Evolutionary conservation across 2,888 invertebrate species (phyloP), one percentile per base, ranked within the genome.

Genomic region (Pinctada fucata): DNA sequence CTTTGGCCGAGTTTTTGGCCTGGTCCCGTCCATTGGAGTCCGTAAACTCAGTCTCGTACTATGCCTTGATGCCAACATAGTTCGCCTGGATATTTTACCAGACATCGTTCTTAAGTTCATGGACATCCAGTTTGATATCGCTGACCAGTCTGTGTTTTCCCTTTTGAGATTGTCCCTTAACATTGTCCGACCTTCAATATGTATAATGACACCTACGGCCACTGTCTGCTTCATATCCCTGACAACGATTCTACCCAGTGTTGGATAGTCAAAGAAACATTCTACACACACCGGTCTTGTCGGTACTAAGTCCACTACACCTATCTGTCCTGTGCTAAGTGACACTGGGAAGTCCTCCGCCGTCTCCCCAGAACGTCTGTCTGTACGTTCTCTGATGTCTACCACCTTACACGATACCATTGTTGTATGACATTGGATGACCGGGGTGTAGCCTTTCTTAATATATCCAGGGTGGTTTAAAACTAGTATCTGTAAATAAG

Each of bases 361-460:
- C 81, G 89, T 90, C 85, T 93, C 93, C 92, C 99, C 99, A 85
- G 98, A 96, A 96, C 99, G 98, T 94, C 98, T 97, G 94, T 99
- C 98, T 88, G 97, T 96, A 94, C 98, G 98, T 93, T 98, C 97
- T 94, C 97, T 97, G 93, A 99, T 97, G 94, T 99, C 98, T 76
- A 96, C 95, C 94, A 99, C 99, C 94, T 98, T 99, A 95, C 99
- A 99, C 91, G 99, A 99, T 94, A 99, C 99, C 94, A 99, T 99
- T 91, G 99, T 98, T 82, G 99, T 99, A 96, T 99, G 99, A 93
- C 99, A 99, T 96, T 99, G 99, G 93, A 99, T 95, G 89, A 99
- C 99, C 83, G 99, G 99, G 85, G 98, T 97, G 94, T 99, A 99
- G 85, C 99, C 99, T 92, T 97, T 97, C 93, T 97, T 95, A 93